Evolutionary conservation across 2,113 vertebrate species (phyloP).

Genomic region (Piaya cayana): DNA sequence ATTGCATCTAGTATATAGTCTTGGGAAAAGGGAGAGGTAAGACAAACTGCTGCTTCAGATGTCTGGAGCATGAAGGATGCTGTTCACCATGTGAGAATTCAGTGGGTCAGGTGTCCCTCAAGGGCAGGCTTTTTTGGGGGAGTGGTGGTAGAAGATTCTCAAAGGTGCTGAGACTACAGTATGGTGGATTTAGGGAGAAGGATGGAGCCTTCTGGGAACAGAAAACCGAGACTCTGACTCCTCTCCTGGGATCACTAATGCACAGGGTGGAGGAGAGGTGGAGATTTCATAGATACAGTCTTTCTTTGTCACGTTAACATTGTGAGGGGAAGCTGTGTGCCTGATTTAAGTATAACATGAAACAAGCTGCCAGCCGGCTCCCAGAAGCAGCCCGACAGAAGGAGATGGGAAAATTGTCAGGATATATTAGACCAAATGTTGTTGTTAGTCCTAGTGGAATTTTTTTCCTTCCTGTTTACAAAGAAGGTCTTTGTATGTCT

Average conservation of each 20-base stretch:
- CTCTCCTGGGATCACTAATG: background rate
- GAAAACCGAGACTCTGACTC: background rate
- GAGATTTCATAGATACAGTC: conserved; percentile 1
- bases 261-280: background rate
- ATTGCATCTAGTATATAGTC: background rate
- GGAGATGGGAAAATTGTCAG: conserved; percentile 73
- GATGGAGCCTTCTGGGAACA: background rate
- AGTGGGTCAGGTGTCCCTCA: background rate
- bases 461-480: conserved; percentile 66
- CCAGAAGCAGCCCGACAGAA: conserved; percentile 58
- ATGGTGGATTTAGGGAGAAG: background rate
- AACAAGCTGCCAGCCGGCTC: conserved; percentile 66
- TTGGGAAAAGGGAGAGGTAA: background rate
- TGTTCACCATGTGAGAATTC: background rate
- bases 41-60: background rate
- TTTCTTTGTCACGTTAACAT: conserved; percentile 53
- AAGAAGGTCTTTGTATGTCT: conserved; percentile 73
- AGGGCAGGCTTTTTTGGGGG: background rate
- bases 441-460: conserved; percentile 65
- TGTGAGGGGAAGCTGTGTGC: conserved; percentile 47
- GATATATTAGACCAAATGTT: conserved; percentile 66
- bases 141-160: background rate
- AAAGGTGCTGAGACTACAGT: background rate
- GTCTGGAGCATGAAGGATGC: background rate
- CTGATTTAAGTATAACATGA: conserved; percentile 68